These are phyloP conservation scores for Myrmecophaga tridactyla DNA, from an alignment of 2,113 vertebrate genomes.

Conservation along the genomic window DNA sequence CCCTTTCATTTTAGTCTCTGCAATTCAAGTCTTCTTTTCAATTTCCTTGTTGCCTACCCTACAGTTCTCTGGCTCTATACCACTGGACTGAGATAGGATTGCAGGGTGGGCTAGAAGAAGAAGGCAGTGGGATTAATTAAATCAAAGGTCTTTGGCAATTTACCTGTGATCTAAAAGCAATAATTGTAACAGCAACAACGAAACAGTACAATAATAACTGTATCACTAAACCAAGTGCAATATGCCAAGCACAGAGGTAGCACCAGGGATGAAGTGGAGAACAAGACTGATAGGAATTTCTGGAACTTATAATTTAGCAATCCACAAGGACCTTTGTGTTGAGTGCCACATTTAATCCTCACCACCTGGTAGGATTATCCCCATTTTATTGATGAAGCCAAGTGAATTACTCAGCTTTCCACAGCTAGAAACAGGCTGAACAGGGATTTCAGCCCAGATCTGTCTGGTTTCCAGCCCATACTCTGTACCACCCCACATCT, in stretches of 20 bases:
- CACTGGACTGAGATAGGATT: background rate
- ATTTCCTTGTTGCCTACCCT: background rate
- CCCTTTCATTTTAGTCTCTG: background rate
- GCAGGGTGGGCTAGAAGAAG: background rate
- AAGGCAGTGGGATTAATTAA: background rate
- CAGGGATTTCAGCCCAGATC: background rate
- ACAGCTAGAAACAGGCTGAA: background rate
- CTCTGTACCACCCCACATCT: background rate
- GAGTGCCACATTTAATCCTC: background rate
- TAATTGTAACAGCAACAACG: background rate
- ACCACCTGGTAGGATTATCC: background rate
- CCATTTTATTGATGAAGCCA: background rate
- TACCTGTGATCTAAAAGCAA: background rate
- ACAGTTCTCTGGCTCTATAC: background rate
- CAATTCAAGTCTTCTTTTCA: background rate
- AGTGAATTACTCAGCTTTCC: background rate
- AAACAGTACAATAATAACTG: background rate
- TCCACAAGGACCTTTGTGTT: background rate
- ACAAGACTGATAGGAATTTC: background rate
- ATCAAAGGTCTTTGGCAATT: slow-evolving; percentile 4
- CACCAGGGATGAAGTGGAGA: background rate
- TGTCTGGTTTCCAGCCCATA: background rate
- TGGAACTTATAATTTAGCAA: background rate
- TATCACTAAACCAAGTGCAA: background rate
- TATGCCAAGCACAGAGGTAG: background rate